Evolutionary conservation across 2,888 invertebrate species (phyloP).

Genomic region (Spilosoma lubricipeda): DNA sequence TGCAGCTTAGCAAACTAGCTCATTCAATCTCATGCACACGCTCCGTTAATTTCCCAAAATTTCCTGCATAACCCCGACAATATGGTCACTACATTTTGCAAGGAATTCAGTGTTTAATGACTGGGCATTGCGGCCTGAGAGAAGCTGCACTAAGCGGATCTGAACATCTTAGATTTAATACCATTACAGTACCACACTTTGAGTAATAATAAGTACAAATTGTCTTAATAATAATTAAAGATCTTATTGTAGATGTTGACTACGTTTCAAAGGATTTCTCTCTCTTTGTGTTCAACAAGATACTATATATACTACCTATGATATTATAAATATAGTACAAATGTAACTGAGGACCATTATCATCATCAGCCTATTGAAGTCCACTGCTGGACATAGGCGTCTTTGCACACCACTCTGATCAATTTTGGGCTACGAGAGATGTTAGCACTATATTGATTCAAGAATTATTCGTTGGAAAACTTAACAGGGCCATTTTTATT

Average conservation of each 20-base stretch:
- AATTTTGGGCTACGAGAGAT: too few relatives aligned
- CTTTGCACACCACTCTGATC: too few relatives aligned
- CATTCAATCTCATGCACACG: constrained; percentile 12
- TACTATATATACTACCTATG: too few relatives aligned
- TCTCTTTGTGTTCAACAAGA: background rate
- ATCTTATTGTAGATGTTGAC: background rate
- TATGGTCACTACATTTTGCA: constrained; percentile 55
- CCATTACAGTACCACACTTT: constrained; percentile 45
- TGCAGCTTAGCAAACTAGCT: constrained; percentile 9
- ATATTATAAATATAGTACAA: too few relatives aligned
- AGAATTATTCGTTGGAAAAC: too few relatives aligned
- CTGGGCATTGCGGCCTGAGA: constrained; percentile 64
- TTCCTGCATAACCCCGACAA: constrained; percentile 15
- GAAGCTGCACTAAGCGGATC: constrained; percentile 69
- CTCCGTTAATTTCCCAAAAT: constrained; percentile 10
- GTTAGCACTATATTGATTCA: too few relatives aligned
- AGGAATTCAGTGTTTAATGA: constrained; percentile 79
- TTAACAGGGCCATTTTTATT: background rate
- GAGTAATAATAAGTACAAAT: constrained; percentile 32
- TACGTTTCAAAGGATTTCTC: background rate
- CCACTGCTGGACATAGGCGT: too few relatives aligned
- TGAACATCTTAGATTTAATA: constrained; percentile 50
- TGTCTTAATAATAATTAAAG: constrained; percentile 19
- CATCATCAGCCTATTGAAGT: too few relatives aligned
- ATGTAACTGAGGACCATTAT: too few relatives aligned